Evolutionary conservation across 2,888 invertebrate species (phyloP), one percentile per base, ranked within the genome.

Genomic region (Eristalis arbustorum): DNA sequence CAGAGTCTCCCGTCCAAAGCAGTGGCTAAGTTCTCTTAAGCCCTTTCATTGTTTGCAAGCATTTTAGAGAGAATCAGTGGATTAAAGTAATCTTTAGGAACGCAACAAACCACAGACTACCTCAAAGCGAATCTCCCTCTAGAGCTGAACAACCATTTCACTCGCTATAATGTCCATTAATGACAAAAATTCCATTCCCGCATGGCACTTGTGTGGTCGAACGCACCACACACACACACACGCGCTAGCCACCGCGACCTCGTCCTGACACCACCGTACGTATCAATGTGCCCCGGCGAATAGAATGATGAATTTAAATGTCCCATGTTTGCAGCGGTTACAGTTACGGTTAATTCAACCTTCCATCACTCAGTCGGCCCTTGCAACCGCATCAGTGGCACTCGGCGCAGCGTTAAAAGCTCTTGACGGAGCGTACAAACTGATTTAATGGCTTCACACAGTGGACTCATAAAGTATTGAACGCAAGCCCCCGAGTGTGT

Each of bases 241-340:
- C n/a, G n/a, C 11, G 6, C 5, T 1, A n/a, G n/a, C n/a, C 8
- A 2, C 49, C 1, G 18, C n/a, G 1, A 13, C 13, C 37, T 13
- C 18, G n/a, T n/a, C 18, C 18, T 18, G 18, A 49, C 49, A 14
- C 42, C 22, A 3, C 1, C 25, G 25, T 25, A 25, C 25, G 25
- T 25, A 28, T 68, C 56, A 61, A 62, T 73, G 72, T 73, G 28
- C 34, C 31, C 18, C 25, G 40, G 34, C 72, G 62, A 73, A 63
- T 49, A 73, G 72, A 49, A 49, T 49, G 49, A 49, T 49, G 49
- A 49, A 49, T 49, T 49, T 49, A 49, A 49, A 49, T 49, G 49
- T 49, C 49, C 49, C 49, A 49, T 18, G 49, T 49, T 49, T 18
- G 49, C 18, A 49, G 49, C 49, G 49, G 49, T 49, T 49, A 49